These are phyloP conservation scores for Procambarus clarkii DNA, from an alignment of 1,140 invertebrate species.

Conservation along the genomic window DNA sequence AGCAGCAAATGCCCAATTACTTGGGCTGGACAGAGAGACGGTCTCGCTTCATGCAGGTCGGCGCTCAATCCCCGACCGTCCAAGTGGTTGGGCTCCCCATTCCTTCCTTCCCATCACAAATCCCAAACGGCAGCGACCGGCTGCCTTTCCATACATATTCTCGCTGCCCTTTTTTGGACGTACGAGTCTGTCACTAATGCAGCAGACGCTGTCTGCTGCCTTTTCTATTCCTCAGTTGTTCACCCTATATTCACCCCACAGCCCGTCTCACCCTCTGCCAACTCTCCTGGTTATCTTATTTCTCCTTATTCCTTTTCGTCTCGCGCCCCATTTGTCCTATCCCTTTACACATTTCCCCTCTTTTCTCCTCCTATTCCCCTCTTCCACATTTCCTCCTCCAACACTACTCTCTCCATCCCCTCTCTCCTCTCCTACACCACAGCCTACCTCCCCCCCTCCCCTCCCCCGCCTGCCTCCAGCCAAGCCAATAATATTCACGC, in stretches of 20 bases:
- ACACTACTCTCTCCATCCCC: neutral
- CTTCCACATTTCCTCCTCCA: neutral
- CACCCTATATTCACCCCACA: neutral
- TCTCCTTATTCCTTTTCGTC: neutral
- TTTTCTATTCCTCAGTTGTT: neutral
- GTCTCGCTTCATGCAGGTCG: too few species aligned
- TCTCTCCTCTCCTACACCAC: neutral
- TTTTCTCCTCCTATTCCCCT: neutral
- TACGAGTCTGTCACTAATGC: too few species aligned
- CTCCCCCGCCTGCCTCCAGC: neutral
- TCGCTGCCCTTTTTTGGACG: too few species aligned
- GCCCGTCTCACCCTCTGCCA: neutral
- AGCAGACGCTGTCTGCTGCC: too few species aligned
- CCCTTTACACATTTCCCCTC: neutral
- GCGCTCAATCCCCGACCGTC: too few species aligned
- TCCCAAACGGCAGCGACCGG: too few species aligned
- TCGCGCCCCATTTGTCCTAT: neutral
- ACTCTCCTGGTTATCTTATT: neutral
- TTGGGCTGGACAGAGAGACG: too few species aligned
- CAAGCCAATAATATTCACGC: constrained; percentile 65
- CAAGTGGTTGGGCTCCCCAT: too few species aligned
- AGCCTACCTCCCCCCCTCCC: neutral
- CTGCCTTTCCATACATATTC: too few species aligned
- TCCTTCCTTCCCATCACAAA: too few species aligned
- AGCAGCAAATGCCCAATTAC: too few species aligned